A percentile compares a stretch with the other conserved stretches of the same genome.
Conservation (phyloP, 2,113 vertebrate genomes). For the Trichomycterus rosablanca region DNA sequence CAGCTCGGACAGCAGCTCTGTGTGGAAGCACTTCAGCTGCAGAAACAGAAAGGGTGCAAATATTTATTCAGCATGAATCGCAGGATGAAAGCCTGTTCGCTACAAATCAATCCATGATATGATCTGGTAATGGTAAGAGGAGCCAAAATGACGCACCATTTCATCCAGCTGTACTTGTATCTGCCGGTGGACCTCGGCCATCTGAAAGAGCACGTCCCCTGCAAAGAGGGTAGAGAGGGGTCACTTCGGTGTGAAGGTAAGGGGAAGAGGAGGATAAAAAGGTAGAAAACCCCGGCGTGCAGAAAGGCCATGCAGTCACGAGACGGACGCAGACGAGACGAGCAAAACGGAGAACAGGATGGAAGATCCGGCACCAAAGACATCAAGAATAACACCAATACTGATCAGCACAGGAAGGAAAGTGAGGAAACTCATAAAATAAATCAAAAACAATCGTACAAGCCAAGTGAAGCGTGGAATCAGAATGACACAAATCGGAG, state of each 20-base stretch:
- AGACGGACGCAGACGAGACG: conserved; percentile 33
- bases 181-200: conserved; percentile 98
- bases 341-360: conserved; percentile 33
- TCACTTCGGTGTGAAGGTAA: conserved; percentile 13
- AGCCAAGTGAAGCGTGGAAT: neutral
- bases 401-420: conserved; percentile 15
- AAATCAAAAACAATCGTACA: neutral
- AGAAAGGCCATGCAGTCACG: conserved; percentile 60
- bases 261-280: neutral
- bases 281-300: conserved; percentile 46
- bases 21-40: conserved; percentile 96
- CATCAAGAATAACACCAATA: conserved; percentile 1
- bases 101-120: neutral
- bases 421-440: neutral
- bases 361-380: conserved; percentile 23
- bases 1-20: conserved; percentile 89
- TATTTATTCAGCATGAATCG: neutral
- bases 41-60: conserved; percentile 4
- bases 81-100: neutral
- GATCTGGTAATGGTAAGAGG: neutral
- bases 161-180: conserved; percentile 97
- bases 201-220: conserved; percentile 98
- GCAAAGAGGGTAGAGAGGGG: conserved; percentile 46
- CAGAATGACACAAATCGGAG: neutral
- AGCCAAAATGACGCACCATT: conserved; percentile 78